Base-by-base conservation (phyloP, 2,797 vertebrate genomes). In the Bucorvus abyssinicus region DNA sequence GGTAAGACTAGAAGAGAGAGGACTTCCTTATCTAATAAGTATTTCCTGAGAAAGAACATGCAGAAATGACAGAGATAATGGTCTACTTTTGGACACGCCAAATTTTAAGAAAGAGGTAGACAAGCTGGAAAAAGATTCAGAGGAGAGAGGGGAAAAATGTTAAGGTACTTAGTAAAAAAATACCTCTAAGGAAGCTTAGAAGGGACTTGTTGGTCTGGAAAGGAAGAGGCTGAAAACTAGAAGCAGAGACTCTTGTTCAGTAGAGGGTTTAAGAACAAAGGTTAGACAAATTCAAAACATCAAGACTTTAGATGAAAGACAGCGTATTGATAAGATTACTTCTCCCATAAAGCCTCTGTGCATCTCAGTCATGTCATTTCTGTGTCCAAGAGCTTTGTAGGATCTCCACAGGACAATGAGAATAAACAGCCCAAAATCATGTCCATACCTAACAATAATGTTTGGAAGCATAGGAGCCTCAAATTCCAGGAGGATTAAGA, bases 21-120 rank as follows among this genome's bases (percentile, higher is more conserved):
- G 18, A 71, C 3, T 7, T 86, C 18, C 32, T 76, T 47, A 19
- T 18, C 10, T 52, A 14, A 40, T 65, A 67, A n/a, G 3, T 7
- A 14, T 50, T 79, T 70, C 2, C 60, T 40, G 14, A 29, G n/a
- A 38, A 67, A 75, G 32, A 4, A 56, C 6, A 10, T 12, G 26
- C 23, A 20, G 8, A 44, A 59, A 64, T n/a, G 26, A 20, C 27
- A 52, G 56, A 74, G 34, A 42, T 27, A 65, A 44, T 14, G 18
- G 7, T 22, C 64, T 80, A 0, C 1, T 38, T 84, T 34, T 14
- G 14, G 32, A n/a, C 49, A 53, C n/a, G n/a, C 3, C 1, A 1
- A 6, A 1, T 42, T 57, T 76, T 73, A 45, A 84, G 64, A 67
- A 59, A 19, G 23, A 24, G 10, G 10, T 16, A 45, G 42, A 30